A percentile compares a stretch with the other conserved stretches of the same genome.
These are phyloP conservation scores for Grammomys dolichurus DNA, from an alignment of 2,113 vertebrate species.

Conservation along the genomic window DNA sequence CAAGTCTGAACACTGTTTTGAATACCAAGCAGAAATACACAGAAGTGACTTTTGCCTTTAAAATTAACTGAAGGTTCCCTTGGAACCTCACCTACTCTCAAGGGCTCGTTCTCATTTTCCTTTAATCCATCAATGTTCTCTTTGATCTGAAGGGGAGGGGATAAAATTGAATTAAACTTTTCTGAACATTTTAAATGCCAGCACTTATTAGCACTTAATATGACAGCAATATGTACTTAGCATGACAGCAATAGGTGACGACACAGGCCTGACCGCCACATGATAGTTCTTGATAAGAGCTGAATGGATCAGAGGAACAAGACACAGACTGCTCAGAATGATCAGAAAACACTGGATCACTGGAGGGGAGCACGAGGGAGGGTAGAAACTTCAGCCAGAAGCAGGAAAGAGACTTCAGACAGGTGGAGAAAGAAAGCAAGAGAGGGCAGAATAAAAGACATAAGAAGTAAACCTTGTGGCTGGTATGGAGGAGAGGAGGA, in stretches of 20 bases:
- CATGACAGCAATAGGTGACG: neutral
- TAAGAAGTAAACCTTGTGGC: neutral
- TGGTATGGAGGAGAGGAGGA: neutral
- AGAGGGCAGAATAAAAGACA: neutral
- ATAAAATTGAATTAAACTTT: neutral
- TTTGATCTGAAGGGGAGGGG: neutral
- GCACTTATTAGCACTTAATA: neutral
- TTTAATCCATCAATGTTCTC: neutral
- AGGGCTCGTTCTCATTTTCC: neutral
- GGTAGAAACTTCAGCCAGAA: neutral
- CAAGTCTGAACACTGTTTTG: neutral
- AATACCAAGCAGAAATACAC: neutral
- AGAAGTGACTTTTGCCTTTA: constrained; percentile 20
- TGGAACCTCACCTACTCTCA: neutral
- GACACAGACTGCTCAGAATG: neutral
- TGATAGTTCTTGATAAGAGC: constrained; percentile 19
- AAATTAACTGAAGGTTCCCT: neutral
- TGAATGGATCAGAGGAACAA: neutral
- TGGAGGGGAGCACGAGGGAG: neutral
- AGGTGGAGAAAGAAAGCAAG: neutral
- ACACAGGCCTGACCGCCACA: neutral
- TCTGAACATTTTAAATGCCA: neutral
- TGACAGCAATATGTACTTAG: neutral
- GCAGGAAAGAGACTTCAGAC: neutral
- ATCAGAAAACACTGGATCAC: constrained; percentile 2